Conservation (phyloP, 2,113 vertebrate genomes). For the Mormyrus iriodes region DNA sequence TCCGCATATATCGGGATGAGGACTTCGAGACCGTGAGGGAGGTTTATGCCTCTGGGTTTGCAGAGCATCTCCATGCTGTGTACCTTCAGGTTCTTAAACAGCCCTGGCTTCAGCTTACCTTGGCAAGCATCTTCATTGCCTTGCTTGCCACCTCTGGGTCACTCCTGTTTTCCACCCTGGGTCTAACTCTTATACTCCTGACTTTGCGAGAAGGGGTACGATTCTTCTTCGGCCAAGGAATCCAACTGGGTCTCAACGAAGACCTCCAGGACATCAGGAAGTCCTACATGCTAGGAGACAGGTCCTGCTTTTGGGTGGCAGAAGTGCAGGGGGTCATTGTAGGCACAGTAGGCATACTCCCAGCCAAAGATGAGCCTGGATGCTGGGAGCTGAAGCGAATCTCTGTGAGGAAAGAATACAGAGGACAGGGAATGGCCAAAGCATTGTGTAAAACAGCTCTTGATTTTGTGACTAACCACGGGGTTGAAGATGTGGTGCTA, state of each 20-base stretch:
- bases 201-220: conserved; percentile 35
- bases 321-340: conserved; percentile 44
- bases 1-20: background rate
- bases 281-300: conserved; percentile 35
- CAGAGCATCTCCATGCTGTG: conserved; percentile 43
- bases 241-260: conserved; percentile 44
- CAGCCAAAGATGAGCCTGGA: conserved; percentile 7
- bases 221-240: conserved; percentile 42
- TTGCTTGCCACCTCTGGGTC: conserved; percentile 39
- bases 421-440: conserved; percentile 47
- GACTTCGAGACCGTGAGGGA: conserved; percentile 39
- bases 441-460: conserved; percentile 37
- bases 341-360: conserved; percentile 45
- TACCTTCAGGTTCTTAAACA: conserved; percentile 48
- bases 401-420: conserved; percentile 40
- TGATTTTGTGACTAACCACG: conserved; percentile 34
- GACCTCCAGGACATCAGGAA: conserved; percentile 51
- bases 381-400: conserved; percentile 50
- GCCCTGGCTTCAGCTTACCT: conserved; percentile 40
- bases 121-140: conserved; percentile 39
- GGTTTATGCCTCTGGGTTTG: conserved; percentile 47
- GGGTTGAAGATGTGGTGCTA: conserved; percentile 47
- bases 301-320: conserved; percentile 52
- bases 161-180: conserved; percentile 40
- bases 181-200: conserved; percentile 39